Base-by-base conservation (phyloP, 1,140 invertebrate species). In the Ridgeia piscesae region DNA sequence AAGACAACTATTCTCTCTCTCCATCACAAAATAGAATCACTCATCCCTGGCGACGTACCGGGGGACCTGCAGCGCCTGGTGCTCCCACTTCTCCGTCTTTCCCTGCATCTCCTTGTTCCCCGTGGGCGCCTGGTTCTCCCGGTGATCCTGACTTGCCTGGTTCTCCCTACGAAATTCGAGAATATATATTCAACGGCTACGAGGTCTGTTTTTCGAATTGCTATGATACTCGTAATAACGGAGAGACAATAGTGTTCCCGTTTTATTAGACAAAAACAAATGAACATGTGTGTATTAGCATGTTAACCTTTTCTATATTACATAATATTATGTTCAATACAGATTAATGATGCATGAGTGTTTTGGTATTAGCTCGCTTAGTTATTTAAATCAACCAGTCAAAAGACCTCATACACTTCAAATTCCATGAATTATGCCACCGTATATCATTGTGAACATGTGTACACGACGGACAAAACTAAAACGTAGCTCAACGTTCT, bases 71-170 rank as follows among this genome's bases (percentile, higher is more conserved):
- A 1, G 48, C 31, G 14, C 89, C 50, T 1, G 33, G 35, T 35
- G 9, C 0, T 77, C 33, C 93, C 33, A n/a, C 93, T 93, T 88
- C 95, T 94, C 42, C 93, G 90, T 93, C 77, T 91, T 89, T 35
- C n/a, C 93, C 93, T 34, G 33, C 35, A 11, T 93, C 93, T 35
- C 93, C 93, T 11, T 34, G 90, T 91, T 33, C 35, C 8, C 93
- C 93, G 14, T 89, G 33, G 1, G 17, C 1, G 27, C 93, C 93
- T 92, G 77, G 91, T 31, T 93, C 92, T 17, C 93, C 93, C 8
- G 50, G 77, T 33, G 89, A 33, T n/a, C 93, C 93, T 9, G 92
- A 34, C 50, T 93, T 91, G n/a, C 93, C 93, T 8, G 93, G 35
- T 89, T 92, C 92, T 21, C 93, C 93, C 42, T 91, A 89, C 27